phyloP scores from a whole-genome alignment of 1,140 invertebrate species.

The Lordiphosa clarofinis region DNA sequence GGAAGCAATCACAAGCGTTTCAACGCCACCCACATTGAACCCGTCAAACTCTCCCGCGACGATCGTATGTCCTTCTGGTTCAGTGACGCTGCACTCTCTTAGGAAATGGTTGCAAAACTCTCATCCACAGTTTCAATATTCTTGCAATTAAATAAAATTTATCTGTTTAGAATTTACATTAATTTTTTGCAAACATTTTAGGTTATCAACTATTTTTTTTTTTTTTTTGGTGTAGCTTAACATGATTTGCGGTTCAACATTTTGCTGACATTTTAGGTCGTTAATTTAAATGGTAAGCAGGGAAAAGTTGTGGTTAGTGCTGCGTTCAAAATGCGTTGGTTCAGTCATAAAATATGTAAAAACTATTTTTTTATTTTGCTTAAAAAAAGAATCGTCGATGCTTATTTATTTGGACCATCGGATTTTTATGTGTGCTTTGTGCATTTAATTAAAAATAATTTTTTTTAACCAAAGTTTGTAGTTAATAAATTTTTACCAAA shows the following conservation, averaged over 20 bases:
- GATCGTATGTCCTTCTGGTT: slow-evolving; percentile 61
- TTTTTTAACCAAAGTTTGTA: too few relatives aligned
- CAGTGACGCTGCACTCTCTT: slow-evolving; percentile 55
- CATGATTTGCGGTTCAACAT: slow-evolving; percentile 59
- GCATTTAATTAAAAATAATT: too few relatives aligned
- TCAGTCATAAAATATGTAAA: slow-evolving; percentile 56
- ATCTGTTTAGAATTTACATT: slow-evolving; percentile 2
- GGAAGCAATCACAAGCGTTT: slow-evolving; percentile 39
- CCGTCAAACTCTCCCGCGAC: slow-evolving; percentile 18
- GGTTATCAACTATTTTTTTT: slow-evolving; percentile 11
- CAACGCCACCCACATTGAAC: slow-evolving; percentile 22
- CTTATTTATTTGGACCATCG: too few relatives aligned
- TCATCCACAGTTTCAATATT: not conserved
- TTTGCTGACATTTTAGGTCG: slow-evolving; percentile 56
- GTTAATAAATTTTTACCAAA: too few relatives aligned
- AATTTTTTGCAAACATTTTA: slow-evolving; percentile 1
- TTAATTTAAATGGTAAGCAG: slow-evolving; percentile 64
- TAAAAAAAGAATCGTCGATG: too few relatives aligned
- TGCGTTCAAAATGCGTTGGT: slow-evolving; percentile 20
- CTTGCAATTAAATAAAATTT: slow-evolving; percentile 5
- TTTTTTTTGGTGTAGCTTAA: too few relatives aligned
- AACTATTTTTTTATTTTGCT: too few relatives aligned
- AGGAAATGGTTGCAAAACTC: not conserved
- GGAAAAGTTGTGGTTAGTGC: slow-evolving; percentile 48
- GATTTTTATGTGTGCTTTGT: too few relatives aligned